phyloP scores from a whole-genome alignment of 2,888 invertebrate species.

The Sarcophaga subvicina region DNA sequence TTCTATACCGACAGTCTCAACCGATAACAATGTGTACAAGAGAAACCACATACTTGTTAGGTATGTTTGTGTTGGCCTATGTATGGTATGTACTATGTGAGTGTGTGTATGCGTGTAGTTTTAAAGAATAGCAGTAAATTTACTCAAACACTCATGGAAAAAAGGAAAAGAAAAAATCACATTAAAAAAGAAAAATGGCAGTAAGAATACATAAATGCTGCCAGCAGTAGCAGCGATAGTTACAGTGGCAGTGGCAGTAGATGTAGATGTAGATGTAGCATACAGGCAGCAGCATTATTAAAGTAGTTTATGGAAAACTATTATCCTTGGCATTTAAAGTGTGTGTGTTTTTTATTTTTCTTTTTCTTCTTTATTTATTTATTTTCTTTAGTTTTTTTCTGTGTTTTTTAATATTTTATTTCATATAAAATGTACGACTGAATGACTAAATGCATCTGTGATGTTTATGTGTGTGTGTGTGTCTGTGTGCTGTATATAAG shows the following conservation, averaged over 20 bases:
- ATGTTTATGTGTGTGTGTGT: slow-evolving; percentile 15
- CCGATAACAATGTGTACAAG: slow-evolving; percentile 36
- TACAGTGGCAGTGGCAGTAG: not conserved
- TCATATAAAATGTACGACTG: no score
- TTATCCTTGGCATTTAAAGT: slow-evolving; percentile 72
- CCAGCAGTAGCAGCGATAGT: not conserved
- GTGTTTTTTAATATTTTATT: no score
- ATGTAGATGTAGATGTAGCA: not conserved
- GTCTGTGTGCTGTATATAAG: not conserved
- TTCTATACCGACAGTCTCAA: not conserved
- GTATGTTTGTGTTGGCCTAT: not conserved
- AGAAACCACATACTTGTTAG: slow-evolving; percentile 27
- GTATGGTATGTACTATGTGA: not conserved
- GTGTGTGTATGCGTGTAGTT: not conserved
- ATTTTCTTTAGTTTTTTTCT: no score
- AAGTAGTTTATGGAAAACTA: slow-evolving; percentile 64
- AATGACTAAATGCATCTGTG: no score
- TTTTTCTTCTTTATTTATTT: no score
- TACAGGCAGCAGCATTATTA: not conserved
- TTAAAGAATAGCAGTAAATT: slow-evolving; percentile 43
- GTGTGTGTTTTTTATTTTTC: slow-evolving; percentile 5
- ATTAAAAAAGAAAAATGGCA: slow-evolving; percentile 4
- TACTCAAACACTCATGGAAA: slow-evolving; percentile 9
- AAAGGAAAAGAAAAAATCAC: not conserved
- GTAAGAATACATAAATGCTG: not conserved